phyloP scores from a whole-genome alignment of 2,113 vertebrate genomes.

The Actenoides lindsayi region DNA sequence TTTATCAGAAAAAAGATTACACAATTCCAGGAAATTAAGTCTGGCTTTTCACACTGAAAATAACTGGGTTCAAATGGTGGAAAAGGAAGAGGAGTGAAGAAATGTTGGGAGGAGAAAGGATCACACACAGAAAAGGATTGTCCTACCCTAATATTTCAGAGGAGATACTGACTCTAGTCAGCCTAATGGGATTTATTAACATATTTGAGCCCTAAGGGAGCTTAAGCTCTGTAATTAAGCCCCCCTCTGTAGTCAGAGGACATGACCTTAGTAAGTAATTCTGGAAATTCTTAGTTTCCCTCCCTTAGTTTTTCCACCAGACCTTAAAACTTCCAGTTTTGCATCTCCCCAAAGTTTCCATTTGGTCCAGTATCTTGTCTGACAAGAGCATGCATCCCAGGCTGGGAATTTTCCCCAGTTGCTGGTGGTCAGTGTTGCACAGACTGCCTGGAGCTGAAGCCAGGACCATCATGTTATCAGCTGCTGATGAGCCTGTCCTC shows the following conservation, averaged over 20 bases:
- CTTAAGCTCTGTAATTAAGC: no score
- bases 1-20: not conserved
- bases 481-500: not conserved
- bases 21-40: conserved; percentile 8
- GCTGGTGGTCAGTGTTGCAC: not conserved
- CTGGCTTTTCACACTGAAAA: not conserved
- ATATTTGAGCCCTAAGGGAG: not conserved
- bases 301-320: not conserved
- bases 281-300: not conserved
- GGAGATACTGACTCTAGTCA: not conserved
- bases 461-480: not conserved
- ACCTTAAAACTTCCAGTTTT: not conserved
- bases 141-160: not conserved
- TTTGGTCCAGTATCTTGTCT: not conserved
- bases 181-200: not conserved
- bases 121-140: not conserved
- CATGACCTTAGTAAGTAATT: not conserved
- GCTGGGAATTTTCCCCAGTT: not conserved
- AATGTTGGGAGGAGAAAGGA: not conserved
- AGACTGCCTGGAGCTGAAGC: not conserved
- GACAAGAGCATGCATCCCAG: rapidly evolving
- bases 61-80: not conserved
- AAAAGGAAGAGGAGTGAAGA: not conserved
- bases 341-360: not conserved
- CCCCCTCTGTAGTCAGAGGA: not conserved